These are phyloP conservation scores for Thysanoteuthis rhombus DNA, from an alignment of 2,888 invertebrate genomes.

Conservation along the genomic window DNA sequence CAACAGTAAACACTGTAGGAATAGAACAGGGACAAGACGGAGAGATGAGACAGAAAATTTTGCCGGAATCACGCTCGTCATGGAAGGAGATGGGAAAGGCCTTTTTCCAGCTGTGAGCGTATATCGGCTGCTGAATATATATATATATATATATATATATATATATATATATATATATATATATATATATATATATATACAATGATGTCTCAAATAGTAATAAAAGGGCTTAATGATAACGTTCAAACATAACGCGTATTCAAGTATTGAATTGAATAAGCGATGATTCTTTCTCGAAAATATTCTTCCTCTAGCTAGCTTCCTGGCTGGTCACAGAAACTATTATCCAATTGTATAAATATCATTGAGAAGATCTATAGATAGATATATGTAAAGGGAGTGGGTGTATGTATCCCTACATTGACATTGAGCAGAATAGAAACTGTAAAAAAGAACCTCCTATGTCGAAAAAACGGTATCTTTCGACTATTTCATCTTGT, in stretches of 20 bases:
- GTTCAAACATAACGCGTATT: too few species aligned
- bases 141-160: too few species aligned
- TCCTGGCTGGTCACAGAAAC: background rate
- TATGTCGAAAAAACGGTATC: background rate
- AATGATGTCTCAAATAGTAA: too few species aligned
- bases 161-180: background rate
- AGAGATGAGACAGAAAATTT: too few species aligned
- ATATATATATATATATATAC: background rate
- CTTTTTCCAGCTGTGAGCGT: too few species aligned
- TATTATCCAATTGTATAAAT: background rate
- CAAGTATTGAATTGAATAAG: too few species aligned
- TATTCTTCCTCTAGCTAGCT: background rate
- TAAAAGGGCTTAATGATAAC: too few species aligned
- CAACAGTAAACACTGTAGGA: too few species aligned
- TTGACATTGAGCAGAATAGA: background rate
- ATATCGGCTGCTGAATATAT: too few species aligned
- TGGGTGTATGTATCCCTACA: background rate
- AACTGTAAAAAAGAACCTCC: background rate
- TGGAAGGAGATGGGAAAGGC: too few species aligned
- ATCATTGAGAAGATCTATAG: background rate
- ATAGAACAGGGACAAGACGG: too few species aligned
- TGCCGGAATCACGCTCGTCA: too few species aligned
- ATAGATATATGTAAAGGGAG: background rate
- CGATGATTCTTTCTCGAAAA: background rate
- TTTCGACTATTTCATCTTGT: background rate